phyloP scores from a whole-genome alignment of 2,113 vertebrate genomes.

The Amblyopsis rosae region DNA sequence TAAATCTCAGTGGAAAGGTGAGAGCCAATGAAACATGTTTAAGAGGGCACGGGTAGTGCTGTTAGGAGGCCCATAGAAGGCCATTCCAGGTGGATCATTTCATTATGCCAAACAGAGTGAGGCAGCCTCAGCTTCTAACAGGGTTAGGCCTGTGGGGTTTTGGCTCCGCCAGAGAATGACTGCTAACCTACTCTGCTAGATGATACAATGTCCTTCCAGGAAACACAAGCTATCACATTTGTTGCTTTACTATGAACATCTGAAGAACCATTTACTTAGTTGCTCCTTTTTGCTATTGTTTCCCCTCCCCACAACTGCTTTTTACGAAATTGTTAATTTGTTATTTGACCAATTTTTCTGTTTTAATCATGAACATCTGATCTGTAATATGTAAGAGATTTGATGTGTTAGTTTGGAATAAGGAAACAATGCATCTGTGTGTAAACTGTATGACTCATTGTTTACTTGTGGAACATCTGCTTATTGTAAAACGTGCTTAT shows the following conservation, averaged over 20 bases:
- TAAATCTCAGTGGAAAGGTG: not conserved
- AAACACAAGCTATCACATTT: not conserved
- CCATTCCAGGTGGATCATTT: slow-evolving; percentile 40
- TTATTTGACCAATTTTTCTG: not conserved
- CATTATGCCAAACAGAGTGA: slow-evolving; percentile 39
- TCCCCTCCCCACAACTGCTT: not conserved
- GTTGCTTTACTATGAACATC: not conserved
- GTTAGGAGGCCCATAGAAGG: slow-evolving; percentile 1
- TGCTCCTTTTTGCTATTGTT: not conserved
- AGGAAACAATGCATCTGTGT: slow-evolving; percentile 21
- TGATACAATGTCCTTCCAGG: not conserved
- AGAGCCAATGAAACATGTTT: not conserved
- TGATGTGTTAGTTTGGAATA: not conserved
- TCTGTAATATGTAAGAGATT: not conserved
- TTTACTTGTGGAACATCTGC: slow-evolving; percentile 26
- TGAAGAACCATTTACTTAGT: not conserved
- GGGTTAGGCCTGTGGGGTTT: slow-evolving; percentile 52
- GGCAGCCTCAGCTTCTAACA: slow-evolving; percentile 46
- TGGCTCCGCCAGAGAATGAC: slow-evolving; percentile 39
- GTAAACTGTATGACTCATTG: slow-evolving; percentile 47
- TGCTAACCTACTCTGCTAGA: slow-evolving; percentile 25
- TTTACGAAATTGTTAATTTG: not conserved
- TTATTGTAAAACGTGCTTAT: slow-evolving; percentile 33
- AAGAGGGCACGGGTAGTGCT: not conserved
- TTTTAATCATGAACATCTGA: not conserved